Base-by-base conservation (phyloP, 1,140 invertebrate genomes). In the Helicoverpa armigera region DNA sequence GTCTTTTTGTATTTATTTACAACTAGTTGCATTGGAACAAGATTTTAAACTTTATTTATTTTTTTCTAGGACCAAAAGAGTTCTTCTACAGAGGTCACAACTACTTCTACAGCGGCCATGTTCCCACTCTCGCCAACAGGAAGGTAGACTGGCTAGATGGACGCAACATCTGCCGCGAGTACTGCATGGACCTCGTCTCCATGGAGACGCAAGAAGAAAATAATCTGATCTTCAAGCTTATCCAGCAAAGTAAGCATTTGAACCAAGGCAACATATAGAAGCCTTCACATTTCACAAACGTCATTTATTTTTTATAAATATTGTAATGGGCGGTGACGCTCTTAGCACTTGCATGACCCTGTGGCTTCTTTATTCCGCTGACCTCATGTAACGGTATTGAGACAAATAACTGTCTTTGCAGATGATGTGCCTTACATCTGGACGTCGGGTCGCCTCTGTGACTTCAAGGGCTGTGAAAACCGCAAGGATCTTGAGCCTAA, bases 391-490 rank as follows among this genome's bases (percentile, higher is more conserved):
- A 51, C 10, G 16, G 43, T 48, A 48, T 35, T 67, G 63, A 67
- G 5, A n/a, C 9, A 23, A 12, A 16, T 74, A 11, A 16, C 35
- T 43, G 56, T 58, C 13, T 18, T 79, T 95, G 76, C 91, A 98
- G 97, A 98, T 85, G 97, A 98, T 92, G 96, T 98, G n/a, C 98
- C 98, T 1, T 98, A 98, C 96, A 98, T 98, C 86, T 98, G 98
- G 98, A 98, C 98, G 0, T 97, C 97, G 18, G 98, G 98, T 56
- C 96, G 98, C 84, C 96, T 98, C 48, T 99, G 98, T 89, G 98
- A 99, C 95, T 99, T 99, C 96, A 98, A 98, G 90, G 98, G 98
- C 60, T 99, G 98, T 92, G 97, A 98, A 90, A 97, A 97, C 60
- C 96, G 98, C 78, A 96, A 96, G 56, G 98, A 99, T 91, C 95